Evolutionary conservation across 1,140 invertebrate genomes (phyloP).

Genomic region (Temnothorax nylanderi): DNA sequence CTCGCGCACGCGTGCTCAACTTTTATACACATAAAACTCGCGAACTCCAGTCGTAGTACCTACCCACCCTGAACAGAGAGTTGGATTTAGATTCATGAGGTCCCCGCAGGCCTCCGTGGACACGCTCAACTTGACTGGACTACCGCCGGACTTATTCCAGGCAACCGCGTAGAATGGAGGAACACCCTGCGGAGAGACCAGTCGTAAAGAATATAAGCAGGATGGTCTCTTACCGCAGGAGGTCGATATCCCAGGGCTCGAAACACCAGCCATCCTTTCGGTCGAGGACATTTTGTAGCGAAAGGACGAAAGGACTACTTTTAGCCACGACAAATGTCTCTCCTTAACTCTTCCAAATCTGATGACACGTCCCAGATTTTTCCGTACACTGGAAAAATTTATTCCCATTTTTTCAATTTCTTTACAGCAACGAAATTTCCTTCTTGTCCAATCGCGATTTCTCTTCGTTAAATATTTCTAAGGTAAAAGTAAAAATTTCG

Average conservation of each 20-base stretch:
- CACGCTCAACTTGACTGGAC: constrained; percentile 55
- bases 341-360: constrained; percentile 19
- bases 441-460: background rate
- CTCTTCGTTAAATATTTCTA: background rate
- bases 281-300: constrained; percentile 34
- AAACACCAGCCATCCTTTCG: constrained; percentile 23
- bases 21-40: constrained; percentile 73
- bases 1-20: constrained; percentile 4
- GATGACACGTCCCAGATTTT: background rate
- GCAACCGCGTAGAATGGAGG: constrained; percentile 34
- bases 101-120: constrained; percentile 60
- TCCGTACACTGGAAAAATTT: background rate
- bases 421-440: background rate
- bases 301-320: constrained; percentile 28
- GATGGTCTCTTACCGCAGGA: constrained; percentile 16
- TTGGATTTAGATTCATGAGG: constrained; percentile 68
- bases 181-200: constrained; percentile 5
- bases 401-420: background rate
- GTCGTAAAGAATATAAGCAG: constrained; percentile 56
- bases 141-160: constrained; percentile 23
- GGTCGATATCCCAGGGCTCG: constrained; percentile 24
- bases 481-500: background rate
- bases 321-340: constrained; percentile 38
- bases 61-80: constrained; percentile 61
- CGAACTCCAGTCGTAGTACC: constrained; percentile 68